These are phyloP conservation scores for human DNA, from an alignment of 2,113 vertebrate genomes.

Conservation along the genomic window GRCh38 chr11:94022001-94022500, in stretches of 20 bases:
- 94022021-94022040: neutral
- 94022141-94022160: neutral
- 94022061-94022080: neutral
- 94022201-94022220: neutral
- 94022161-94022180: neutral
- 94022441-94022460: neutral
- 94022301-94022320: neutral
- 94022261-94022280: neutral
- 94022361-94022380: neutral
- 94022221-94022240: no score
- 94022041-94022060: neutral
- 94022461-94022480: neutral
- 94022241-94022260: neutral
- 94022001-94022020: neutral
- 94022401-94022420: neutral
- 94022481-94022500: neutral
- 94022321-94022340: neutral
- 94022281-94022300: neutral
- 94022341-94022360: neutral
- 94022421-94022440: neutral
- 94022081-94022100: neutral
- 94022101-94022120: neutral
- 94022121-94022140: neutral
- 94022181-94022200: neutral
- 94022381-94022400: neutral